Evolutionary conservation across 1,140 invertebrate species (phyloP).

Genomic region (Drosophila arawakana): DNA sequence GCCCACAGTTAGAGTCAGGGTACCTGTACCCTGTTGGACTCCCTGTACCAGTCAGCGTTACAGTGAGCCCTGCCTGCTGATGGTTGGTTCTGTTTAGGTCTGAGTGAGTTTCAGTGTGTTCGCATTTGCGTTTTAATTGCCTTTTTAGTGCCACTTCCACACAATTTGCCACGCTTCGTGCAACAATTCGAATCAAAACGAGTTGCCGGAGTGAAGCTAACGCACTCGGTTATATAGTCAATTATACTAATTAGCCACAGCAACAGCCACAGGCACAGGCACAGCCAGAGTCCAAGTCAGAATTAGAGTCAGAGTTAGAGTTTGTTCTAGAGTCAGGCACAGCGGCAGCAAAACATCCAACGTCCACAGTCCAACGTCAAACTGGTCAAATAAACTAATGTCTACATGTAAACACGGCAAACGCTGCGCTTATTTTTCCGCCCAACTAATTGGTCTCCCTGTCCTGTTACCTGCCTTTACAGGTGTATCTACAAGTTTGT

Average conservation of each 20-base stretch:
- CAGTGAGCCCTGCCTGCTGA: too few relatives aligned
- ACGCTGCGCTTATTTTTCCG: conserved; percentile 32
- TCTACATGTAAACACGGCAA: conserved; percentile 53
- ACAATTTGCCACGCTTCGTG: conserved; percentile 80
- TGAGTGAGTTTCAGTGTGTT: conserved; percentile 43
- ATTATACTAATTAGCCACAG: conserved; percentile 81
- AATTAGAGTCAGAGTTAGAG: neutral
- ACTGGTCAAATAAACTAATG: conserved; percentile 65
- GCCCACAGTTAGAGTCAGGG: neutral
- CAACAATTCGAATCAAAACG: conserved; percentile 75
- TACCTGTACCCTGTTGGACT: neutral
- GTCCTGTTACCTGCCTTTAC: neutral
- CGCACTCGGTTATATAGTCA: conserved; percentile 74
- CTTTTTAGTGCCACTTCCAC: conserved; percentile 82
- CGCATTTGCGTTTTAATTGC: conserved; percentile 77
- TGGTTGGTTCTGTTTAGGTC: neutral
- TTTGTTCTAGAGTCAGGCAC: conserved; percentile 1
- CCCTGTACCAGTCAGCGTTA: too few relatives aligned
- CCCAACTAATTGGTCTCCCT: conserved; percentile 28
- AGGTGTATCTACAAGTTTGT: conserved; percentile 14
- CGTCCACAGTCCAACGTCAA: conserved; percentile 12
- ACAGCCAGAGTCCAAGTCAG: neutral
- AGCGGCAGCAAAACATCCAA: conserved; percentile 41
- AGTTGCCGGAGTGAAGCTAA: conserved; percentile 30
- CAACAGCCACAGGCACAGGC: neutral